A percentile compares a stretch with the other conserved stretches of the same genome.
Conservation (phyloP, 1,140 invertebrate genomes). For the Lanistes nyassanus region DNA sequence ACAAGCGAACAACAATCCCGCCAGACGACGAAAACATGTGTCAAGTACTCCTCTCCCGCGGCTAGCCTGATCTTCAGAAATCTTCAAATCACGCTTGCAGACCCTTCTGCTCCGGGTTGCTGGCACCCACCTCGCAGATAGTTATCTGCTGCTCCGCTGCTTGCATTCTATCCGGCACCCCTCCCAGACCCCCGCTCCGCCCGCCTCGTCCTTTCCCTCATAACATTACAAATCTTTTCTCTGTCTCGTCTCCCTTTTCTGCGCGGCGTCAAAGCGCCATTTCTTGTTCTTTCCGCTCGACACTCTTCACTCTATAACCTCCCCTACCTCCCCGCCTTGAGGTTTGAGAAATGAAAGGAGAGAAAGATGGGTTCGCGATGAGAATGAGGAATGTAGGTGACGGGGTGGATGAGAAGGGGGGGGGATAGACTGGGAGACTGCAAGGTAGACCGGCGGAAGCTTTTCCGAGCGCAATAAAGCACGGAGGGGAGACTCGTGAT, state of each 20-base stretch:
- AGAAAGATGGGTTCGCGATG: neutral
- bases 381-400: neutral
- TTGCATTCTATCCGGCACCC: neutral
- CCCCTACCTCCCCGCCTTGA: neutral
- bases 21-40: no score
- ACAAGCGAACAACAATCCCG: no score
- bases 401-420: neutral
- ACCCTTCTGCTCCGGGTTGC: no score
- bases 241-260: neutral
- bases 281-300: neutral
- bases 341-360: neutral
- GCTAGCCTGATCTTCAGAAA: no score
- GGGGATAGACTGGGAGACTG: constrained; percentile 6
- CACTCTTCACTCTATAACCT: neutral
- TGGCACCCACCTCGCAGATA: no score
- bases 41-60: no score
- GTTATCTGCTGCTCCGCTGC: neutral
- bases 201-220: neutral
- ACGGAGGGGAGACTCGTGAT: no score
- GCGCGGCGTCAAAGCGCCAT: neutral
- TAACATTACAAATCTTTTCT: neutral
- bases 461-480: no score
- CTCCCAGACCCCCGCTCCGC: no score
- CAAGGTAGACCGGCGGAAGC: neutral
- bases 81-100: no score